These are phyloP conservation scores for Ferrisia virgata DNA, from an alignment of 2,888 invertebrate genomes.

Conservation along the genomic window DNA sequence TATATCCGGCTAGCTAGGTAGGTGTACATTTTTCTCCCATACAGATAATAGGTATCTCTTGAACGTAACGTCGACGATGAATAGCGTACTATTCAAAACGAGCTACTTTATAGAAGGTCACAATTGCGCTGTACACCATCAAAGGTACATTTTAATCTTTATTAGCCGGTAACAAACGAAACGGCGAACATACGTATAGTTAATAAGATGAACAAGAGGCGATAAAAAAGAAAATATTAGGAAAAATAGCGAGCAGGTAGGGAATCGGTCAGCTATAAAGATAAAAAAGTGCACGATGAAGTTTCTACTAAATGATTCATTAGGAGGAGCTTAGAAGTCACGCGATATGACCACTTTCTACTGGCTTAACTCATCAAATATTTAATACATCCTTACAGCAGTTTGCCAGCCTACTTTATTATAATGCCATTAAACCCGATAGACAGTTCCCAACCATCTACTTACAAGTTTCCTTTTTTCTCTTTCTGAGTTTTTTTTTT, in stretches of 20 bases:
- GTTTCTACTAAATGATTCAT: conserved; percentile 43
- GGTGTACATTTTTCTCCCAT: too few species aligned
- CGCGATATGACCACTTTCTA: conserved; percentile 43
- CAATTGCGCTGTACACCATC: not conserved
- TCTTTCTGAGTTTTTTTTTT: conserved; percentile 28
- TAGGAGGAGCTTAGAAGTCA: conserved; percentile 43
- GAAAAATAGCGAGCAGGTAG: conserved; percentile 23
- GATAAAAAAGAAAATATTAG: conserved; percentile 17
- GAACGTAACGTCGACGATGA: not conserved
- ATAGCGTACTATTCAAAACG: not conserved
- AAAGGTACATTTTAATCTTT: conserved; percentile 22
- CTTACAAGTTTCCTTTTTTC: conserved; percentile 34
- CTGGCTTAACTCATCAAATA: conserved; percentile 44
- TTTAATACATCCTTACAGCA: conserved; percentile 41
- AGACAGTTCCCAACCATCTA: conserved; percentile 41
- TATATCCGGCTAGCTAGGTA: too few species aligned
- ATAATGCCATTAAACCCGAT: conserved; percentile 43
- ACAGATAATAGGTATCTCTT: too few species aligned
- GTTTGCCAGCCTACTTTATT: conserved; percentile 44
- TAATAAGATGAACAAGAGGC: conserved; percentile 22
- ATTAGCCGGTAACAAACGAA: conserved; percentile 26
- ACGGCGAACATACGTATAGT: not conserved
- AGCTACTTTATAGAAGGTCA: not conserved
- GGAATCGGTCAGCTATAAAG: conserved; percentile 31
- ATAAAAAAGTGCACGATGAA: conserved; percentile 37